Evolutionary conservation across 2,113 vertebrate species (phyloP).

Genomic region (Cyprinodon brontotheroides): DNA sequence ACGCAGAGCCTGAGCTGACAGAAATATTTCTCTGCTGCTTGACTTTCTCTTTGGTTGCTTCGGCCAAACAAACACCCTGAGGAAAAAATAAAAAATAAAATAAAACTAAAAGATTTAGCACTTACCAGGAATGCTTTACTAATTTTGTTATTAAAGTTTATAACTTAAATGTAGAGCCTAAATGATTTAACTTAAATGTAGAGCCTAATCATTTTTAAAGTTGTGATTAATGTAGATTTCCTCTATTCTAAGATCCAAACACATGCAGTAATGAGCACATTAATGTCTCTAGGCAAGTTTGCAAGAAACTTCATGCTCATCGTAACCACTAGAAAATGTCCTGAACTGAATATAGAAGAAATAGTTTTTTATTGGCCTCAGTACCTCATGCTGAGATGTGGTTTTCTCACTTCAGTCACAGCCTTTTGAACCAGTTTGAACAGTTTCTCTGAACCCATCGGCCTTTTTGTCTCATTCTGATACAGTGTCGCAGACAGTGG

Average conservation of each 20-base stretch:
- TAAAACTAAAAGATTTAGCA: neutral
- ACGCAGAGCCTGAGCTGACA: neutral
- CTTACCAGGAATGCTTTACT: neutral
- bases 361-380: neutral
- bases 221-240: too few species aligned
- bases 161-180: too few species aligned
- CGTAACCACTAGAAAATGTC: too few species aligned
- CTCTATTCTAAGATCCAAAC: too few species aligned
- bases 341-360: too few species aligned
- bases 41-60: conserved; percentile 29
- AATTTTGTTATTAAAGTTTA: neutral
- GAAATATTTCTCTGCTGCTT: conserved; percentile 26
- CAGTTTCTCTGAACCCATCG: conserved; percentile 46
- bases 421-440: conserved; percentile 46
- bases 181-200: too few species aligned
- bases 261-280: too few species aligned
- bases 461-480: conserved; percentile 28
- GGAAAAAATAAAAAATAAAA: neutral
- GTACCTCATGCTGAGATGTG: conserved; percentile 45
- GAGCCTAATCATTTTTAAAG: too few species aligned
- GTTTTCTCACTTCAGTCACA: conserved; percentile 43
- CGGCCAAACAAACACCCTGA: conserved; percentile 56
- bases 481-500: conserved; percentile 67
- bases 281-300: too few species aligned
- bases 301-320: too few species aligned